phyloP scores from a whole-genome alignment of 1,140 invertebrate genomes.

The Calosoma granatense region DNA sequence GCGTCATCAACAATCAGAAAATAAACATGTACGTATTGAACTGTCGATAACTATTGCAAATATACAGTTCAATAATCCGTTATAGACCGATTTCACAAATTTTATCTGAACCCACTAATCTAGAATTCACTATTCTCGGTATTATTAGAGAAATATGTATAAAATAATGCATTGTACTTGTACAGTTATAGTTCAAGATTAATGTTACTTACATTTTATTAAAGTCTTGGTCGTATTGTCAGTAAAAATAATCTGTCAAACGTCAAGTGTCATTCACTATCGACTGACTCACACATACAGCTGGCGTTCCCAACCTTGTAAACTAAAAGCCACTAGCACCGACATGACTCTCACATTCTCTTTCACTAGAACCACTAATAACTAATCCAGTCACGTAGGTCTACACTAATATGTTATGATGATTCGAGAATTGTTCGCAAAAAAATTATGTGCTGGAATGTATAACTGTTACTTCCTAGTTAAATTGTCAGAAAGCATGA shows the following conservation, averaged over 20 bases:
- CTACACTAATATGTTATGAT: too few species aligned
- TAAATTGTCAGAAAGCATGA: neutral
- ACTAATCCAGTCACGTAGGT: neutral
- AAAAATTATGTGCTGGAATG: neutral
- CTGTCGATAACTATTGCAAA: neutral
- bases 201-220: neutral
- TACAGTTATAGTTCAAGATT: neutral
- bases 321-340: neutral
- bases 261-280: constrained; percentile 12
- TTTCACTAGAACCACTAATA: neutral
- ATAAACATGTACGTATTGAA: neutral
- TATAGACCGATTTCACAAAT: too few species aligned
- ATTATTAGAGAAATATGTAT: neutral
- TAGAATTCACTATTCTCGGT: too few species aligned
- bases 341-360: neutral
- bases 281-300: constrained; percentile 17
- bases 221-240: too few species aligned
- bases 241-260: neutral
- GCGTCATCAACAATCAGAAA: neutral
- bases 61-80: neutral
- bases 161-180: neutral
- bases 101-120: too few species aligned
- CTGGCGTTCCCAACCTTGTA: constrained; percentile 10
- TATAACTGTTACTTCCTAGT: neutral
- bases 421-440: neutral